phyloP scores from a whole-genome alignment of 2,113 vertebrate species.

The Blennius ocellaris region DNA sequence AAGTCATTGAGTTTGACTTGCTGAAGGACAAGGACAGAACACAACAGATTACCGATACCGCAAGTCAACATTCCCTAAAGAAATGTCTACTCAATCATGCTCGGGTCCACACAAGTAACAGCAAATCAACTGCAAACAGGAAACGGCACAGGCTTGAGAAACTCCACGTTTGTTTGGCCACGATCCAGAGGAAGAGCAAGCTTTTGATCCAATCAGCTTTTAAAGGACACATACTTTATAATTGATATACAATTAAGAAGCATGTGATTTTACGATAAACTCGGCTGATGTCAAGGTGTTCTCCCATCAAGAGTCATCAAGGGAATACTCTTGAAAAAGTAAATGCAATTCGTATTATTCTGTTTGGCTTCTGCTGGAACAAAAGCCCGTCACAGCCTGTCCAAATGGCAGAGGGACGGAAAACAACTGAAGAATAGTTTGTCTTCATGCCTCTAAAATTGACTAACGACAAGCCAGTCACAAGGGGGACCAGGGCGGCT shows the following conservation, averaged over 20 bases:
- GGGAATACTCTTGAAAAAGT: neutral
- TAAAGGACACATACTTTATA: neutral
- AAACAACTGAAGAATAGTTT: slow-evolving; percentile 8
- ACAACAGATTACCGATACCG: slow-evolving; percentile 21
- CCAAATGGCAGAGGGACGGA: neutral
- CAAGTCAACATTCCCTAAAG: slow-evolving; percentile 14
- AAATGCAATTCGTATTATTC: neutral
- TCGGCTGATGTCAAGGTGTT: neutral
- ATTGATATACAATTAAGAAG: too few species aligned
- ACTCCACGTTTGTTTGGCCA: slow-evolving; percentile 11
- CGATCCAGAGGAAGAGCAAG: slow-evolving; percentile 51
- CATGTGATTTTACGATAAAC: neutral
- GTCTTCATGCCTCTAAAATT: slow-evolving; percentile 55
- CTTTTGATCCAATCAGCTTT: slow-evolving; percentile 54
- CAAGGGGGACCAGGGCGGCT: slow-evolving; percentile 18
- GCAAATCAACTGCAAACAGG: slow-evolving; percentile 46
- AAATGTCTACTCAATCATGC: slow-evolving; percentile 57
- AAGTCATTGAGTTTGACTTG: slow-evolving; percentile 19
- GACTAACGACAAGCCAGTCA: slow-evolving; percentile 28
- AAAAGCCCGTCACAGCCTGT: slow-evolving; percentile 58
- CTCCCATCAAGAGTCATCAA: neutral
- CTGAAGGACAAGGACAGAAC: slow-evolving; percentile 34
- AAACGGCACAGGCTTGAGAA: slow-evolving; percentile 42
- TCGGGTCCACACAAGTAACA: slow-evolving; percentile 33
- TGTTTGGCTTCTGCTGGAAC: slow-evolving; percentile 38